Conservation (phyloP, 2,113 vertebrate genomes). For the Felis catus region F.catus_Fca126_mat1.0 CM031411.1:106026501-106027000, state of each 20-base stretch:
- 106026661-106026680: background rate
- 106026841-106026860: background rate
- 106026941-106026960: background rate
- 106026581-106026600: background rate
- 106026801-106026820: background rate
- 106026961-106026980: constrained; percentile 15
- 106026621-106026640: background rate
- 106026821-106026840: constrained; percentile 26
- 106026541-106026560: background rate
- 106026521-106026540: background rate
- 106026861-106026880: constrained; percentile 21
- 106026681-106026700: background rate
- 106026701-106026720: background rate
- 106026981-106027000: background rate
- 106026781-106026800: background rate
- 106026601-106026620: background rate
- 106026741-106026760: background rate
- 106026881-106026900: background rate
- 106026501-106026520: background rate
- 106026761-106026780: background rate
- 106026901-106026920: background rate
- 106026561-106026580: background rate
- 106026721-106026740: background rate
- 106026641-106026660: background rate
- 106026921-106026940: background rate